These are phyloP conservation scores for Ateles fusciceps DNA, from an alignment of 2,797 vertebrate genomes.

Conservation along the genomic window DNA sequence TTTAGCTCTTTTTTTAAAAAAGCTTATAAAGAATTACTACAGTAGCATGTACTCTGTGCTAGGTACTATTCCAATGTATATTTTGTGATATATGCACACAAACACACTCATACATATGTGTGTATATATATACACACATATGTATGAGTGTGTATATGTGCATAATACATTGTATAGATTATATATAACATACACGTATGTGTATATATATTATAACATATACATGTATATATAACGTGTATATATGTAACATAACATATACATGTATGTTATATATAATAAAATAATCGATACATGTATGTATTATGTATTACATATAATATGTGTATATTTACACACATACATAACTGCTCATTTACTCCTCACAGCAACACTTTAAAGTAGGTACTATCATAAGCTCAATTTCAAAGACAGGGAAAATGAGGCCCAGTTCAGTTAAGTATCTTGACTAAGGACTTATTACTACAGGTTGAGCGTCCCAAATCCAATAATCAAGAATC, in stretches of 20 bases:
- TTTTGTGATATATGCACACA: background rate
- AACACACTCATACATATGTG: background rate
- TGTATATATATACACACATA: background rate
- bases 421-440: background rate
- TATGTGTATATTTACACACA: background rate
- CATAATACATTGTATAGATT: no score
- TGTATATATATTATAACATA: background rate
- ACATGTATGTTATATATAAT: background rate
- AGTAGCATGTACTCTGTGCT: background rate
- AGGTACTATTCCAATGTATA: background rate
- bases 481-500: background rate
- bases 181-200: background rate
- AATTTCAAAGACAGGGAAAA: slow-evolving; percentile 3
- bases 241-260: background rate
- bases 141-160: no score
- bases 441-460: background rate
- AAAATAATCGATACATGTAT: background rate
- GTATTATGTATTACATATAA: background rate
- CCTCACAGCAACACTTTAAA: background rate
- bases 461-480: background rate
- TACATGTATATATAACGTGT: background rate
- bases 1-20: background rate
- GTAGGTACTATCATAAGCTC: background rate
- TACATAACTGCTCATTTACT: background rate
- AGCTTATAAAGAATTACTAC: background rate